A percentile compares a stretch with the other conserved stretches of the same genome.
Conservation (phyloP, 2,888 invertebrate species). For the Eupsilia transversa region DNA sequence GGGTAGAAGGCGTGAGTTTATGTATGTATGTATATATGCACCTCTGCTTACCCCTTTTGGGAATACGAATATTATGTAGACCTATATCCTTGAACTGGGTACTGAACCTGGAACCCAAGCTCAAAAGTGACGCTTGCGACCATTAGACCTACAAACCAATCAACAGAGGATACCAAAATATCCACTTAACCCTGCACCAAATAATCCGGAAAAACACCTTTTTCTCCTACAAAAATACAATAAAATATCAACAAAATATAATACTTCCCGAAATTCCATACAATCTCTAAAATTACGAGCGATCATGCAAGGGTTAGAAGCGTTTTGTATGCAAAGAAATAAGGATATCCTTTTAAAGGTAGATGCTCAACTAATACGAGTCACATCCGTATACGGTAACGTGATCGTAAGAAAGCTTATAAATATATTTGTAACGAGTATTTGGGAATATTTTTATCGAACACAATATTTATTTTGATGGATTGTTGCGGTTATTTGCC, state of each 20-base stretch:
- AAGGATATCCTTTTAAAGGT: conserved; percentile 66
- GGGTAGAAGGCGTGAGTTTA: too few relatives aligned
- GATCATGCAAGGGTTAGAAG: conserved; percentile 34
- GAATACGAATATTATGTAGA: background rate
- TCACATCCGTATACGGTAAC: conserved; percentile 43
- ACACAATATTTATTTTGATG: background rate
- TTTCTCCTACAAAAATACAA: conserved; percentile 11
- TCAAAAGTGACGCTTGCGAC: background rate
- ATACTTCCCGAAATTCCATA: conserved; percentile 27
- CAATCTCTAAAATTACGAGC: conserved; percentile 53
- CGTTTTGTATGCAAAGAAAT: conserved; percentile 59
- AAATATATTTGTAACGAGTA: conserved; percentile 23
- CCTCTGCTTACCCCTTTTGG: background rate
- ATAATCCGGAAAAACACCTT: conserved; percentile 10
- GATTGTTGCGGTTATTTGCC: background rate
- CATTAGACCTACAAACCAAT: too few relatives aligned
- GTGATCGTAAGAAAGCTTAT: conserved; percentile 36
- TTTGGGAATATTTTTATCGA: conserved; percentile 2
- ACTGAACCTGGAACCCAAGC: background rate
- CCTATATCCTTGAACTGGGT: background rate
- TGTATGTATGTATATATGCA: too few relatives aligned
- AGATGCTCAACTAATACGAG: conserved; percentile 42
- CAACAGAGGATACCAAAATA: background rate
- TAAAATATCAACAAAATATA: conserved; percentile 46
- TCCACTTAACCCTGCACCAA: background rate